These are phyloP conservation scores for Daphoenositta chrysoptera DNA, from an alignment of 2,113 vertebrate genomes.

Conservation along the genomic window DNA sequence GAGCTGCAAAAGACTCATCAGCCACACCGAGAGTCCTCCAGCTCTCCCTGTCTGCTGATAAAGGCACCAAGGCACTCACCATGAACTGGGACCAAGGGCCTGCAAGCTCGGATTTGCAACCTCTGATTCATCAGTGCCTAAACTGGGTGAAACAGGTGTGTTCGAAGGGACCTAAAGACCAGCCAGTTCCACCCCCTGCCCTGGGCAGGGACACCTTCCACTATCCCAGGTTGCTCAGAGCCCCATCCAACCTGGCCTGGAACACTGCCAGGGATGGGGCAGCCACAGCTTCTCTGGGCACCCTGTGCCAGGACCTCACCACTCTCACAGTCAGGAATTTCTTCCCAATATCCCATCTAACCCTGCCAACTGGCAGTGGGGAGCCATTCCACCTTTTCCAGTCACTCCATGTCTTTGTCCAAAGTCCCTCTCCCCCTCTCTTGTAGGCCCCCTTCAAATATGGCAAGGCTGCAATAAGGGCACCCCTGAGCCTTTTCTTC, in stretches of 20 bases:
- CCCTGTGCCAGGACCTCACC: rapidly evolving
- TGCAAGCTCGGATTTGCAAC: background rate
- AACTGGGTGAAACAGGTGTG: background rate
- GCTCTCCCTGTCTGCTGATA: background rate
- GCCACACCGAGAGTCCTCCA: background rate
- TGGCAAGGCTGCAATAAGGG: background rate
- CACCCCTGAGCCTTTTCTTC: background rate
- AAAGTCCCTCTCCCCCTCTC: background rate
- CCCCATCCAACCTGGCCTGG: background rate
- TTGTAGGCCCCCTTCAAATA: background rate
- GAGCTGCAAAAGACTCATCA: background rate
- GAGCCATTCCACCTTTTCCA: background rate
- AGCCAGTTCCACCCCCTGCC: background rate
- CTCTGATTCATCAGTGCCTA: background rate
- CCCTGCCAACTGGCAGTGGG: rapidly evolving
- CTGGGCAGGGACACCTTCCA: background rate
- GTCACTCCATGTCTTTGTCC: background rate
- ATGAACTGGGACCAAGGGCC: background rate
- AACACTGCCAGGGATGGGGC: background rate
- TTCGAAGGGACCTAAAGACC: background rate
- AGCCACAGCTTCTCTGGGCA: background rate
- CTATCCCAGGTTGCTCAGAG: background rate
- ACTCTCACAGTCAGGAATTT: background rate
- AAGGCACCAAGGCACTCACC: background rate
- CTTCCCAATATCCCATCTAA: background rate